Evolutionary conservation across 2,797 vertebrate species (phyloP).

Genomic region (Antennarius maculatus): DNA sequence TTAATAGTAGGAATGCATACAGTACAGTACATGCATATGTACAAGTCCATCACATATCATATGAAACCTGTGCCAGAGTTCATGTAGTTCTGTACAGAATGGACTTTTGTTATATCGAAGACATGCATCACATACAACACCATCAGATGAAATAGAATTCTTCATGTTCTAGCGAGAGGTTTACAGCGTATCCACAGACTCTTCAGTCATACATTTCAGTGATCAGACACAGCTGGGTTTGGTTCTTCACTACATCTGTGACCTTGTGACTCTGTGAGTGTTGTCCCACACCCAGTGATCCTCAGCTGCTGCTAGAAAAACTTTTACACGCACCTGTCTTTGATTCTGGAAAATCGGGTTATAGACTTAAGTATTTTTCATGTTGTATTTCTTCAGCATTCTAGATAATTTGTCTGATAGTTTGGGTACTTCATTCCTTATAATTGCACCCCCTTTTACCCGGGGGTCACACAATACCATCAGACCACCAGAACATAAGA

Average conservation of each 20-base stretch:
- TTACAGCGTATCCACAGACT: neutral
- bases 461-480: too few relatives aligned
- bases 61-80: neutral
- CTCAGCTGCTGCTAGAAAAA: neutral
- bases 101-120: too few relatives aligned
- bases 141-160: neutral
- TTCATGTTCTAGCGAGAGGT: neutral
- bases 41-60: neutral
- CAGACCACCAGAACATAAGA: too few relatives aligned
- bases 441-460: too few relatives aligned
- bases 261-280: constrained; percentile 14
- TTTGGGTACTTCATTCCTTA: too few relatives aligned
- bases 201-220: constrained; percentile 4
- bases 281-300: neutral
- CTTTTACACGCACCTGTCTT: constrained; percentile 10
- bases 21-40: neutral
- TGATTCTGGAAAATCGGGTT: neutral
- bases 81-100: too few relatives aligned
- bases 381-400: too few relatives aligned
- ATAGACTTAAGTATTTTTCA: neutral
- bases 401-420: too few relatives aligned
- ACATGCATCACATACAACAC: constrained; percentile 2
- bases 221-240: constrained; percentile 15
- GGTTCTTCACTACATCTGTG: constrained; percentile 4
- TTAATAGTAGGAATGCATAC: constrained; percentile 1